Base-by-base conservation (phyloP, 2,113 vertebrate species). In the Hippocampus abdominalis region DNA sequence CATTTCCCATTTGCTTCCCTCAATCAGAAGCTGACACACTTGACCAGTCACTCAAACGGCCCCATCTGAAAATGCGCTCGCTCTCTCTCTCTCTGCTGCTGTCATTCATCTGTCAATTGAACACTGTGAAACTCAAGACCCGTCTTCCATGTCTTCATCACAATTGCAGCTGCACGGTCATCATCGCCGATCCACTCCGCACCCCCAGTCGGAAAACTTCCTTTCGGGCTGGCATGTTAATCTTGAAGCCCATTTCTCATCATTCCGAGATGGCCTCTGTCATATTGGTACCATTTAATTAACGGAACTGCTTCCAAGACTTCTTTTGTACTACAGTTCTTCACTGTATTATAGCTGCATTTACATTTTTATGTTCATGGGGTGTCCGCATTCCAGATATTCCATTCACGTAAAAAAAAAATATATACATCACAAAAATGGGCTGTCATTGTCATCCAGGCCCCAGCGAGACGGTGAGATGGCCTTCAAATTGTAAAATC, bases 281-380 rank as follows among this genome's bases (percentile, higher is more conserved):
- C 13, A 64, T 23, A 44, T 42, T 42, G 20, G 39, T 62, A 62
- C 60, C 62, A 42, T 64, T 23, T 64, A 64, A 64, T 23, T 42
- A 64, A 63, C 42, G 4, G 15, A 63, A 63, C 21, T 6, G 21
- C 61, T 63, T 63, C 36, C 32, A 36, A 36, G 32, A 36, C 32
- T 36, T 36, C 5, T 36, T 36, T 36, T 36, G 32, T 5, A 36
- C 32, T 6, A 36, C 5, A 6, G 32, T 36, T 36, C 32, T 7
- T 36, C 32, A 36, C 5, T 36, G 32, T 36, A 36, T 36, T 6
- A 36, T 36, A 36, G 1, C 32, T 6, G 32, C 40, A 42, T 42
- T 42, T 11, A 42, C 40, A 42, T 36, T 36, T 36, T 36, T 36
- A 36, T 36, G 32, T 36, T 36, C 1, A 36, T 36, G 32, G 4